Base-by-base conservation (phyloP, 2,888 invertebrate species). In the Hedya salicella region DNA sequence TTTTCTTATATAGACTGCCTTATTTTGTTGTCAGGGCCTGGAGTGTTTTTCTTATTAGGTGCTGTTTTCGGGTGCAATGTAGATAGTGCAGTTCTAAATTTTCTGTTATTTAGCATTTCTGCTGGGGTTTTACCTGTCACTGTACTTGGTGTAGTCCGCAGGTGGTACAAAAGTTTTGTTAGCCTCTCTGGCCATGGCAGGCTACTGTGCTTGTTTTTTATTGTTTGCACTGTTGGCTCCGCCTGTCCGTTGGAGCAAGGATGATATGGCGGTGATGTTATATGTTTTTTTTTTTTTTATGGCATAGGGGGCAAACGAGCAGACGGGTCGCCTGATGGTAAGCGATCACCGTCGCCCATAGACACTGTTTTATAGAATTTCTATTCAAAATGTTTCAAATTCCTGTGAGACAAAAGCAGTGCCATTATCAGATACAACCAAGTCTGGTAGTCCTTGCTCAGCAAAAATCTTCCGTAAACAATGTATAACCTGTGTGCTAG, bases 161-260 rank as follows among this genome's bases (percentile, higher is more conserved):
- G 39, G 17, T 52, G 49, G 56, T 62, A 68, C 59, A 69, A 62
- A 50, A 69, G 53, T 56, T 67, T 67, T 16, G 65, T 54, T 67
- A 68, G 21, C 63, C 67, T 48, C 52, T 62, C 66, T 59, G 46
- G 19, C 65, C 68, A 70, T 39, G 69, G 62, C 44, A 63, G 57
- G 19, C 30, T 13, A 14, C 19, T 44, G 36, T 62, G 62, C 16
- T 57, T 64, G 16, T 44, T 50, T 30, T 70, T 67, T 2, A 70
- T 30, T 46, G 69, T 70, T 56, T 69, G 70, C 30, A 69, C 61
- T 0, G 42, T 62, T n/a, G 68, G 36, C 52, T 70, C 71, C 11
- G 60, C 65, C 57, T 69, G 68, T 13, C 68, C 71, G 57, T 71
- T 71, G 9, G 69, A 60, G 1, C 67, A 39, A n/a, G 69, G 71